Percentiles rank a stretch among this genome's conserved stretches.
phyloP scores from a whole-genome alignment of 1,140 invertebrate genomes.

The Heliconius congener region DNA sequence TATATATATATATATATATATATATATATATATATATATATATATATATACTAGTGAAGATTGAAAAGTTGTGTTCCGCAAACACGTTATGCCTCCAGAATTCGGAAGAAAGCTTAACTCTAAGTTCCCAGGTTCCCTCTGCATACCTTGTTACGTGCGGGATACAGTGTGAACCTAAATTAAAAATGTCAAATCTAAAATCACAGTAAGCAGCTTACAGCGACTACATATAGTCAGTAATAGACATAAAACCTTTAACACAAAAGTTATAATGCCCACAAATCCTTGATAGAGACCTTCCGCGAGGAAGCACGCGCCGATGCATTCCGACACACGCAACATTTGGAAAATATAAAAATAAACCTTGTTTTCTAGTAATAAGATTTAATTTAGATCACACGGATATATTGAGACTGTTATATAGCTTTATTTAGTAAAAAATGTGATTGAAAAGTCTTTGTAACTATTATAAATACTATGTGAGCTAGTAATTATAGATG shows the following conservation, averaged over 20 bases:
- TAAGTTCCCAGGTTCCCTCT: too few species aligned
- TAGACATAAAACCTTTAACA: constrained; percentile 11
- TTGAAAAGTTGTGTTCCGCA: too few species aligned
- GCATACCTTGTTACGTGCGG: accelerated
- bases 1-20: too few species aligned
- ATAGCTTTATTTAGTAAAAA: constrained; percentile 8
- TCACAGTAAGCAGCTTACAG: background rate
- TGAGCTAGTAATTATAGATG: background rate
- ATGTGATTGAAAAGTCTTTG: background rate
- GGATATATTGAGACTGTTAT: background rate
- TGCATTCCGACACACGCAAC: constrained; percentile 36
- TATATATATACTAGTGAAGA: too few species aligned
- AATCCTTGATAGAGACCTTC: constrained; percentile 56
- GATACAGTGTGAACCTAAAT: too few species aligned
- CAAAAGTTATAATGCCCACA: constrained; percentile 6
- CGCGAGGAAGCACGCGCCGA: constrained; percentile 48
- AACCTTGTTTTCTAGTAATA: background rate
- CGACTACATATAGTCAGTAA: background rate
- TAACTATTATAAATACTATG: background rate
- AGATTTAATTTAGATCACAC: background rate
- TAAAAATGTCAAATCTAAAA: background rate
- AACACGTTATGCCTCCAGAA: too few species aligned
- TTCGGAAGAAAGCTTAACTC: too few species aligned
- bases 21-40: too few species aligned
- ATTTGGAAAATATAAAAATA: background rate